Evolutionary conservation across 2,888 invertebrate species (phyloP).

Genomic region (Piscicola geometra): DNA sequence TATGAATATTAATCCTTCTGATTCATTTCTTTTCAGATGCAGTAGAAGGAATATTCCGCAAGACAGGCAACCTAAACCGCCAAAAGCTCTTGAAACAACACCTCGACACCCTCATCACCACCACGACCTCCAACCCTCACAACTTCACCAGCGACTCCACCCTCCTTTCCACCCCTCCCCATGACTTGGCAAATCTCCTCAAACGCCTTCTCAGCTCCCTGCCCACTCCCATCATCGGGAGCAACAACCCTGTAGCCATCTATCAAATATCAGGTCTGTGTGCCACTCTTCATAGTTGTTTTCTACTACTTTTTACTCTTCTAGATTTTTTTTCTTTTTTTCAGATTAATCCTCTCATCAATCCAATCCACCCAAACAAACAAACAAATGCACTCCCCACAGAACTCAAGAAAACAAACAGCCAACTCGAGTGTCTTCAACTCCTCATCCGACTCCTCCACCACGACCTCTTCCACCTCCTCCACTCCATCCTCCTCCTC

Average conservation of each 20-base stretch:
- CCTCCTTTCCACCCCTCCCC: background rate
- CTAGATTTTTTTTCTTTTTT: too few species aligned
- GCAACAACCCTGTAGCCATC: slow-evolving; percentile 25
- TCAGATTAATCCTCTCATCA: too few species aligned
- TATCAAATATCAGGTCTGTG: slow-evolving; percentile 24
- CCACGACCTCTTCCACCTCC: slow-evolving; percentile 25
- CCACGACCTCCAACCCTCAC: background rate
- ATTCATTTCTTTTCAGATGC: background rate
- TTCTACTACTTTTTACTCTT: too few species aligned
- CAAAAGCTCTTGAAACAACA: slow-evolving; percentile 27
- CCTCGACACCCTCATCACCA: background rate
- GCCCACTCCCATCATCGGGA: slow-evolving; percentile 28
- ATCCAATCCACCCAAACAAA: too few species aligned
- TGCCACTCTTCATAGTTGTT: background rate
- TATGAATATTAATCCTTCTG: too few species aligned
- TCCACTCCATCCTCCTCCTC: slow-evolving; percentile 13
- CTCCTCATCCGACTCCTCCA: slow-evolving; percentile 33
- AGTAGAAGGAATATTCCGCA: slow-evolving; percentile 31
- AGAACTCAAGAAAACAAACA: slow-evolving; percentile 27
- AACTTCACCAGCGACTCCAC: background rate
- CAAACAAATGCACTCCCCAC: background rate
- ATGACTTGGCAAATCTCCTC: slow-evolving; percentile 32
- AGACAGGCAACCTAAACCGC: slow-evolving; percentile 32
- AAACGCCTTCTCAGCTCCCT: slow-evolving; percentile 23
- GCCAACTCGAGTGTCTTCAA: slow-evolving; percentile 29